phyloP scores from a whole-genome alignment of 2,888 invertebrate genomes.

The Erebia aethiops region DNA sequence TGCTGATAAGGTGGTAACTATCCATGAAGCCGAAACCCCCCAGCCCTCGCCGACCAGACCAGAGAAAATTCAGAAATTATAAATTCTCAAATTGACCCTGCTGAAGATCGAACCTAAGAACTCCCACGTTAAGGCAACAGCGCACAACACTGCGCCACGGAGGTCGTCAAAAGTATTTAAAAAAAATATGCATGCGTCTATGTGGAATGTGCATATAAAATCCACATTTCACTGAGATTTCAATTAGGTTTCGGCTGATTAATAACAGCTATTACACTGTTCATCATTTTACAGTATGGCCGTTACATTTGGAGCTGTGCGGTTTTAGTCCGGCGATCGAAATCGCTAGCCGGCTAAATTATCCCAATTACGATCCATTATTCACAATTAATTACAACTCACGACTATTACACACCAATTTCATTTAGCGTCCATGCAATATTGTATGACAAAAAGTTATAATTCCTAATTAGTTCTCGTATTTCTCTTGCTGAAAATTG shows the following conservation, averaged over 20 bases:
- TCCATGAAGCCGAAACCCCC: too few relatives aligned
- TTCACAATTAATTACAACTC: slow-evolving; percentile 24
- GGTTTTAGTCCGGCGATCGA: slow-evolving; percentile 18
- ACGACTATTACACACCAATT: slow-evolving; percentile 20
- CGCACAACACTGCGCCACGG: too few relatives aligned
- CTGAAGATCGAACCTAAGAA: too few relatives aligned
- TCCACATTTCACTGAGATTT: background rate
- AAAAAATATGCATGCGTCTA: too few relatives aligned
- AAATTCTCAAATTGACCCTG: too few relatives aligned
- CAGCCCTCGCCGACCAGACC: too few relatives aligned
- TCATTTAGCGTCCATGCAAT: slow-evolving; percentile 12
- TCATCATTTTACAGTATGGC: slow-evolving; percentile 18
- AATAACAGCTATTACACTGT: slow-evolving; percentile 18
- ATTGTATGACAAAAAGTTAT: background rate
- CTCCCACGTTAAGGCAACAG: too few relatives aligned
- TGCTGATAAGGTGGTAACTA: too few relatives aligned
- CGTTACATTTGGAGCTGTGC: slow-evolving; percentile 22
- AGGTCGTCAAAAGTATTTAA: too few relatives aligned
- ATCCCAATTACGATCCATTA: slow-evolving; percentile 24
- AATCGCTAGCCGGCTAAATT: slow-evolving; percentile 24
- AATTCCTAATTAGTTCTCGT: background rate
- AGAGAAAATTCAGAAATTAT: too few relatives aligned
- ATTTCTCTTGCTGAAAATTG: too few relatives aligned
- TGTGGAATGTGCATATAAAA: too few relatives aligned
- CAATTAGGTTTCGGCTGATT: slow-evolving; percentile 12